Conservation (phyloP, 2,113 vertebrate genomes). For the Megaceryle torquata region DNA sequence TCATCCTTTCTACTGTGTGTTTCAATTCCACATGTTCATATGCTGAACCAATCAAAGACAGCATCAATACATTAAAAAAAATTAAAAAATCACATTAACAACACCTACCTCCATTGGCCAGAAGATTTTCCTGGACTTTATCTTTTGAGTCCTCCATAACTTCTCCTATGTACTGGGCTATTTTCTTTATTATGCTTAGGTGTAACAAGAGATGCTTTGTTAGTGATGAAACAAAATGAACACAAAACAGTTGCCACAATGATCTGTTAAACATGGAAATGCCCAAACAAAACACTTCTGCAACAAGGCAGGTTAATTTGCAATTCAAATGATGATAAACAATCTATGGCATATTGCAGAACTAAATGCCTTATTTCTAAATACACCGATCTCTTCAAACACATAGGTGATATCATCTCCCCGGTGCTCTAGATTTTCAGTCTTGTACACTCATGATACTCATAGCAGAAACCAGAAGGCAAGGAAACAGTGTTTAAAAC, state of each 20-base stretch:
- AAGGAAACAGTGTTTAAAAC: neutral
- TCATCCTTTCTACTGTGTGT: neutral
- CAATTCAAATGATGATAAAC: neutral
- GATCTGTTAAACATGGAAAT: neutral
- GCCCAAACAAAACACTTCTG: neutral
- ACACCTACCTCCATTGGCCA: constrained; percentile 87
- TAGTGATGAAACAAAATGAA: neutral
- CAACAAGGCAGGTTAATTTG: neutral
- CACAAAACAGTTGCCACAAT: neutral
- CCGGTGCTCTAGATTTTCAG: neutral
- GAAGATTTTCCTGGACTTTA: constrained; percentile 85
- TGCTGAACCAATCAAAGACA: neutral
- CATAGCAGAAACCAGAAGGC: neutral
- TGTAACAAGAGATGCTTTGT: constrained; percentile 30
- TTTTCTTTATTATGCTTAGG: constrained; percentile 85
- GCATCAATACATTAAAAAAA: neutral
- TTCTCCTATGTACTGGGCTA: constrained; percentile 86
- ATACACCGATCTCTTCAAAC: neutral
- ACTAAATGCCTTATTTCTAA: neutral
- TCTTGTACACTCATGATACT: neutral
- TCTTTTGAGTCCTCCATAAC: constrained; percentile 89
- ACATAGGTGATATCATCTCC: neutral
- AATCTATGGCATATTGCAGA: neutral
- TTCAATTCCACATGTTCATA: neutral
- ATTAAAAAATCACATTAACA: neutral